Conservation (phyloP, 92 coral and sea anemone genomes). For the Parazoanthus darwini region DNA sequence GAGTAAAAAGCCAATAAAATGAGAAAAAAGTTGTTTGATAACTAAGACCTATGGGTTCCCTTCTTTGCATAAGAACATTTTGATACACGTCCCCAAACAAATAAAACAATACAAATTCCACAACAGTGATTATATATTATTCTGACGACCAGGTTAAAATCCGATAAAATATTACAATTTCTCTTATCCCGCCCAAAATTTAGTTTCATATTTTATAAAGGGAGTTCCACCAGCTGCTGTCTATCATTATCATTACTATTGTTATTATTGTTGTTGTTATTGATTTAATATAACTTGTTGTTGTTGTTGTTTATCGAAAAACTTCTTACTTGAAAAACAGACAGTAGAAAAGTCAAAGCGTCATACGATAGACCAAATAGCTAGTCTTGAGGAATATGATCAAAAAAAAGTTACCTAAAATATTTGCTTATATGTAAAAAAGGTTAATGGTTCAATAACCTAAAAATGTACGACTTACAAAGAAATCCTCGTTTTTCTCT, state of each 20-base stretch:
- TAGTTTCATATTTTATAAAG: not conserved
- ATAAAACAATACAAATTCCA: too few species aligned
- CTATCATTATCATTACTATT: too few species aligned
- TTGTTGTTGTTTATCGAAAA: not conserved
- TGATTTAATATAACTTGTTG: too few species aligned
- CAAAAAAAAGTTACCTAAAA: too few species aligned
- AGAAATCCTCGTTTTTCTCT: not conserved
- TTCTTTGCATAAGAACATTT: too few species aligned
- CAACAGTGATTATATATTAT: not conserved
- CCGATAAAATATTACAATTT: not conserved
- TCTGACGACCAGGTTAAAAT: not conserved
- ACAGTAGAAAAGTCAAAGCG: not conserved
- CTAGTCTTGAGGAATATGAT: not conserved
- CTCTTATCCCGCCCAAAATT: not conserved
- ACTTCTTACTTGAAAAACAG: not conserved
- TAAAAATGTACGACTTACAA: not conserved
- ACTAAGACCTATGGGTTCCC: too few species aligned
- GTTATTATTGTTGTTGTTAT: too few species aligned
- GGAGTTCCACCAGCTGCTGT: too few species aligned
- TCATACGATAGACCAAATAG: too few species aligned
- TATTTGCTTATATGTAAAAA: not conserved
- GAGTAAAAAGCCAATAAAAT: too few species aligned
- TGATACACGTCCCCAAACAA: not conserved
- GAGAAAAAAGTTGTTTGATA: too few species aligned
- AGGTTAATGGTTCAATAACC: not conserved